Evolutionary conservation across 2,113 vertebrate species (phyloP), one percentile per base, ranked within the genome.

Genomic region (Nycticorax nycticorax): DNA sequence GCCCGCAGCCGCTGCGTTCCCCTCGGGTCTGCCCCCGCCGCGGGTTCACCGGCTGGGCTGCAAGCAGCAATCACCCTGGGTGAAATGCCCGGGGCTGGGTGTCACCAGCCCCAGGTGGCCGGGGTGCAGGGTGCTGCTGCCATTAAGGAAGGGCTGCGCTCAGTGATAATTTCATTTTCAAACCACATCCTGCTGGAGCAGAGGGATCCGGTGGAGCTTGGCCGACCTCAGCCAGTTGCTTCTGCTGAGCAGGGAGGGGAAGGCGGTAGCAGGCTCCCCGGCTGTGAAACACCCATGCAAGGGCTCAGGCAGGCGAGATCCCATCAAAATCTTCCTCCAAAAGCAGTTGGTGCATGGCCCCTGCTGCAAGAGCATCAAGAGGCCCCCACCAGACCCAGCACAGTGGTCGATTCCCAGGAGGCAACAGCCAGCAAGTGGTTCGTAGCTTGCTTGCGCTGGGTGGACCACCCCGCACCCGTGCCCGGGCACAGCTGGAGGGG

Each of bases 181-280:
- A 91, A 96, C 96, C 95, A 94, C 96, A 96, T 97, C 96, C 96
- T 95, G 94, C 84, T 83, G 74, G 89, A 94, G 93, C 73, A 81
- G 84, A 87, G 66, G 68, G 84, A 95, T 95, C 77, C 14, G 53
- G 47, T 3, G 3, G 66, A 69, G 67, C 88, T 79, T 23, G 27
- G 81, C 35, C 4, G 14, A 55, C 52, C 47, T 45, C 66, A 88
- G 80, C 10, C 39, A 27, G 15, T n/a, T 0, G 24, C 43, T 43
- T 57, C n/a, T 3, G 47, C n/a, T 2, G 1, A 22, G 52, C 52
- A 3, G 11, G 62, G 85, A 92, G 48, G 50, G 82, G 95, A 95
- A 92, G 82, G 74, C 0, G 0, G 71, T 2, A 71, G 43, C 88
- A 33, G 27, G 53, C 39, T 78, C 48, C 69, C 67, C 1, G 0